A percentile compares a stretch with the other conserved stretches of the same genome.
phyloP scores from a whole-genome alignment of 1,140 invertebrate genomes.

The Cephus cinctus region DNA sequence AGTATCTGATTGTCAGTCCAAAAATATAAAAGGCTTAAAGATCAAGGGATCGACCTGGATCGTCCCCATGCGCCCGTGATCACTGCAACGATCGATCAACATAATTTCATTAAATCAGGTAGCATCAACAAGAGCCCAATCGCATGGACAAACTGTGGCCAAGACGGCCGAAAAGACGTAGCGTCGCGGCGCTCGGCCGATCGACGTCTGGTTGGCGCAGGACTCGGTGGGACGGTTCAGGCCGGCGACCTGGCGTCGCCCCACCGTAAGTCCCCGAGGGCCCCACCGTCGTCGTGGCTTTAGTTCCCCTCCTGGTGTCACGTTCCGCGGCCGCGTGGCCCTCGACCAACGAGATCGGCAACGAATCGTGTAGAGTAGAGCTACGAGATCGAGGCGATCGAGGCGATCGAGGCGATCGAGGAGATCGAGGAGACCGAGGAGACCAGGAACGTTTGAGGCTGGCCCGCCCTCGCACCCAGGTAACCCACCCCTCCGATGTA shows the following conservation, averaged over 20 bases:
- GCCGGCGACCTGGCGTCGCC: conserved; percentile 3
- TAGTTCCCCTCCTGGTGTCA: no score
- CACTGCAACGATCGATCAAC: background rate
- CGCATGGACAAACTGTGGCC: background rate
- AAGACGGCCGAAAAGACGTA: no score
- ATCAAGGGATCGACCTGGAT: background rate
- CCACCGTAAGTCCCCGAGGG: conserved; percentile 14
- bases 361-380: conserved; percentile 3
- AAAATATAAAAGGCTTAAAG: conserved; percentile 2
- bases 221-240: conserved; percentile 1
- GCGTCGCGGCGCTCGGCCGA: conserved; percentile 5
- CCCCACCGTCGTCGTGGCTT: conserved; percentile 22
- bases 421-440: background rate
- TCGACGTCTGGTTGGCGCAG: background rate
- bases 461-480: conserved; percentile 31
- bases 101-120: background rate
- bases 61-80: no score
- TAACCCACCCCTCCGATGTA: conserved; percentile 13
- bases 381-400: background rate
- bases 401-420: background rate
- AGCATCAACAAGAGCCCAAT: background rate
- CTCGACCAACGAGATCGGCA: conserved; percentile 21
- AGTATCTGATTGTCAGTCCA: background rate
- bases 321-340: conserved; percentile 22
- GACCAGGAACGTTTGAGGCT: no score